Base-by-base conservation (phyloP, 2,888 invertebrate genomes). In the Watsonalla cultraria region DNA sequence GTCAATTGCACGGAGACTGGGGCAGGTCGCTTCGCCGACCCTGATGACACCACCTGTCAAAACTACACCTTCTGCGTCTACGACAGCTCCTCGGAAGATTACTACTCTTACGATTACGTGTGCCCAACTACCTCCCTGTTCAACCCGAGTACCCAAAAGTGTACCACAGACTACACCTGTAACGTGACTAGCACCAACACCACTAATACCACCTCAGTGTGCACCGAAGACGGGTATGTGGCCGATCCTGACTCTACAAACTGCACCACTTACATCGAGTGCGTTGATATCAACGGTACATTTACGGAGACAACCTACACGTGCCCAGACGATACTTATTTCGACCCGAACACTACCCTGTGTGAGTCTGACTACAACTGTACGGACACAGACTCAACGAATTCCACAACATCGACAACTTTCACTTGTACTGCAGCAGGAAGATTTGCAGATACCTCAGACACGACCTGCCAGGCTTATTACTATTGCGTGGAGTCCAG, bases 41-140 rank as follows among this genome's bases (percentile, higher is more conserved):
- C 79, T 0, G 64, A 55, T 5, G 91, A 91, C 65, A 65, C 85
- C 0, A 83, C 82, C 42, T 90, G 90, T 65, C 64, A 81, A 60
- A 85, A 82, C 61, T 91, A 90, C 67, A 86, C 83, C 2, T 72
- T 81, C 4, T 91, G 91, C 61, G 74, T 82, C 45, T 76, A 68
- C 55, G 61, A 66, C 55, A 65, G 65, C 45, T 56, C 68, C n/a
- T 72, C 55, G n/a, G 58, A 55, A 45, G 60, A 68, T 33, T 88
- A 76, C 56, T 2, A 78, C 11, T 56, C 79, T 7, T 90, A 86
- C 65, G 65, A 80, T 66, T 89, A 87, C 66, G 74, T 74, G n/a
- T 90, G 90, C 54, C 87, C 89, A 0, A 72, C 80, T 0, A 84
- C 81, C 2, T 86, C 89, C 0, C 64, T 86, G 39, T 91, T 91